Evolutionary conservation across 2,888 invertebrate species (phyloP).

Genomic region (Protonemura montana): DNA sequence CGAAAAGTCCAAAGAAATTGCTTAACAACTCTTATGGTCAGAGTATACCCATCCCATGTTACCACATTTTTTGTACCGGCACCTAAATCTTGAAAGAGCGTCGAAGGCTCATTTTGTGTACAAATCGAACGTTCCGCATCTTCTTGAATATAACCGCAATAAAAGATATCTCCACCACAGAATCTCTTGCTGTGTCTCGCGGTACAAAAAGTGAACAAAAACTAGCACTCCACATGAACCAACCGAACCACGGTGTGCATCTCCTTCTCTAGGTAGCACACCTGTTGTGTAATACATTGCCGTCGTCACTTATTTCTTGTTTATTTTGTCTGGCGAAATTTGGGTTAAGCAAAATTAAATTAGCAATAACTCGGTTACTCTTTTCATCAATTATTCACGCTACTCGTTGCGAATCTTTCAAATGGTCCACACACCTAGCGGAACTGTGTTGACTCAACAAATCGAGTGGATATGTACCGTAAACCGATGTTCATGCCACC

Average conservation of each 20-base stretch:
- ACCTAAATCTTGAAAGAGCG: background rate
- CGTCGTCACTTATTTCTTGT: background rate
- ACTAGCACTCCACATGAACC: too few relatives aligned
- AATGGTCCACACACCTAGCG: background rate
- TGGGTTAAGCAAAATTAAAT: background rate
- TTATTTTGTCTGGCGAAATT: background rate
- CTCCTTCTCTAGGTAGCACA: background rate
- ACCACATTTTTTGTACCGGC: background rate
- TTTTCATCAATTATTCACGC: background rate
- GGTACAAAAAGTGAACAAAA: too few relatives aligned
- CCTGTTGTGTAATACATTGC: background rate
- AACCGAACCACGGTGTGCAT: background rate
- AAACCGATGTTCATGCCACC: background rate
- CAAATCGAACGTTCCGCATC: background rate
- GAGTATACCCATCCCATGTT: too few relatives aligned
- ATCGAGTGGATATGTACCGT: background rate
- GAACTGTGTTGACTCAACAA: background rate
- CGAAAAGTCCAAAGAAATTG: background rate
- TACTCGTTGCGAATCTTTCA: background rate
- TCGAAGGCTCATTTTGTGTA: background rate
- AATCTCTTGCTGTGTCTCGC: too few relatives aligned
- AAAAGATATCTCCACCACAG: too few relatives aligned
- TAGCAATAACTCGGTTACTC: background rate
- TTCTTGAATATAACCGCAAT: too few relatives aligned
- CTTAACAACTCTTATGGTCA: too few relatives aligned